Evolutionary conservation across 2,888 invertebrate species (phyloP).

Genomic region (Crematogaster levior): DNA sequence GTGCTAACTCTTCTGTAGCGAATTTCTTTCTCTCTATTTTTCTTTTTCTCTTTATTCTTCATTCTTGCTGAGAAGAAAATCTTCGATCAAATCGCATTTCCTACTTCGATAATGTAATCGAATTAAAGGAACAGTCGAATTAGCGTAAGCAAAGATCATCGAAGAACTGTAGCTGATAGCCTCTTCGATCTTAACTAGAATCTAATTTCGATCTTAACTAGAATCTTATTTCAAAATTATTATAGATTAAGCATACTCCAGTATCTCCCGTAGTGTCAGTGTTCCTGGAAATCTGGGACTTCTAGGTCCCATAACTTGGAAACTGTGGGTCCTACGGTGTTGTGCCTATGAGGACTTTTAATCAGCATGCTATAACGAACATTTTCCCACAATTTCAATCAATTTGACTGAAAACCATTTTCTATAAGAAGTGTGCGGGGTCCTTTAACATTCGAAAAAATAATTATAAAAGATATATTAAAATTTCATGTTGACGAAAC

Average conservation of each 20-base stretch:
- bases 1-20: constrained; percentile 30
- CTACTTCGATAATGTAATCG: constrained; percentile 10
- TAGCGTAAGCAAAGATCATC: background rate
- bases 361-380: too few species aligned
- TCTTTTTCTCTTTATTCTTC: background rate
- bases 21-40: background rate
- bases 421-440: too few species aligned
- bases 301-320: too few species aligned
- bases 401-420: too few species aligned
- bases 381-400: too few species aligned
- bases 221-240: background rate
- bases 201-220: too few species aligned
- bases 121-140: constrained; percentile 37
- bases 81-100: constrained; percentile 5
- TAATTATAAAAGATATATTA: background rate
- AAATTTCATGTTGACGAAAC: background rate
- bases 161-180: background rate
- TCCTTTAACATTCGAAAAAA: background rate
- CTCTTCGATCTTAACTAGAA: constrained; percentile 19
- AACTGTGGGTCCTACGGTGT: too few species aligned
- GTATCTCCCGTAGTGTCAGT: too few species aligned
- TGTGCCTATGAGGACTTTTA: too few species aligned
- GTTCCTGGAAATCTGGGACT: too few species aligned
- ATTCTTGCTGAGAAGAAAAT: constrained; percentile 24
- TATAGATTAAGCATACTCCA: background rate